phyloP scores from a whole-genome alignment of 2,888 invertebrate genomes.

The Agrotis clavis region DNA sequence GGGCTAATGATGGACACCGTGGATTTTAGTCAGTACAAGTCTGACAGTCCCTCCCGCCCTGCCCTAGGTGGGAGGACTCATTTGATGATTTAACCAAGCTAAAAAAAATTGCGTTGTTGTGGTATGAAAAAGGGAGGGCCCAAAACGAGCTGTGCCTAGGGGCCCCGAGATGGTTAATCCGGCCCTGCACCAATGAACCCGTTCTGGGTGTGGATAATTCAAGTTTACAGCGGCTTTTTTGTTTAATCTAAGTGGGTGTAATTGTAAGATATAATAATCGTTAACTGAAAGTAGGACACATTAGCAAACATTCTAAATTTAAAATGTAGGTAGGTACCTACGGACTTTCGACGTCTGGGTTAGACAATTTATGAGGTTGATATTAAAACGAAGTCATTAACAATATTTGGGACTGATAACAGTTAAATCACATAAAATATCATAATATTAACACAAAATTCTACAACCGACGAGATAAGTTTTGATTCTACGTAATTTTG shows the following conservation, averaged over 20 bases:
- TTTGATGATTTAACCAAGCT: no score
- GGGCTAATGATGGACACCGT: no score
- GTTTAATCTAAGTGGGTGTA: conserved; percentile 5
- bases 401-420: conserved; percentile 26
- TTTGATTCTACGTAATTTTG: background rate
- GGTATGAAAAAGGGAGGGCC: no score
- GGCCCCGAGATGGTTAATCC: no score
- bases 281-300: conserved; percentile 47
- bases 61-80: no score
- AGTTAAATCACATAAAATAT: background rate
- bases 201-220: conserved; percentile 52
- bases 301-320: conserved; percentile 44
- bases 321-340: conserved; percentile 17
- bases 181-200: no score
- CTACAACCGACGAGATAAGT: background rate
- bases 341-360: conserved; percentile 11
- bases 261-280: conserved; percentile 23
- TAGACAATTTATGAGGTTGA: conserved; percentile 32
- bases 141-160: no score
- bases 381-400: conserved; percentile 28
- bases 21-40: no score
- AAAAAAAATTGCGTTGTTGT: no score
- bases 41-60: no score
- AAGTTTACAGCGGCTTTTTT: conserved; percentile 46
- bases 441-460: background rate